Evolutionary conservation across 2,888 invertebrate species (phyloP), one percentile per base, ranked within the genome.

Genomic region (Drosophila testacea): DNA sequence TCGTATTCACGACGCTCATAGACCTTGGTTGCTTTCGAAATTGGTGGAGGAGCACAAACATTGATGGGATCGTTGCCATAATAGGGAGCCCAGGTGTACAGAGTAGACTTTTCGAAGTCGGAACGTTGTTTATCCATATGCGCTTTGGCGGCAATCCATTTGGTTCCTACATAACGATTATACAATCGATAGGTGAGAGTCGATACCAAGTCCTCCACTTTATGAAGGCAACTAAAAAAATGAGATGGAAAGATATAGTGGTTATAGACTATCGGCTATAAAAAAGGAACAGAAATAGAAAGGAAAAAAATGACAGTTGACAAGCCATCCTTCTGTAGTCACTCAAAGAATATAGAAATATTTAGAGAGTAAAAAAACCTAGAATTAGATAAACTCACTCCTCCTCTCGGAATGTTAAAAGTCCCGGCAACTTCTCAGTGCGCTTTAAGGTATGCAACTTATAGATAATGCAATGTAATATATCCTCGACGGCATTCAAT

Each of bases 371-470:
- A 16, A 9, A 7, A 41, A 13, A 13, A 22, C 16, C 3, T 22
- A 3, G 2, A 1, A 32, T 9, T 6, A 6, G 13, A 39, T 5
- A 4, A 11, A 54, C 74, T 76, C 62, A 92, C 92, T 56, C 52
- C 4, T 80, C 78, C 55, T 90, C 79, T 0, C 78, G 36, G 4
- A 90, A 36, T 0, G 84, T 79, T 52, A 80, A 80, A 6, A 89
- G 48, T 0, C 92, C 92, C 0, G 92, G 92, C 30, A 91, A 65
- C 6, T 80, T 57, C 4, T 77, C 74, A 2, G 79, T 81, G 0
- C 81, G 66, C 36, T 88, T 46, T 9, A 90, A 46, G 6, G 84
- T 66, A 61, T 88, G 87, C 62, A 92, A 10, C 22, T 88, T 84
- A 0, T 69, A 50, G 3, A 83, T 85, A 16, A 92, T 68, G 54